Percentiles rank a stretch among this genome's conserved stretches.
Conservation (phyloP, 2,113 vertebrate species). For the Oryzias javanicus region DNA sequence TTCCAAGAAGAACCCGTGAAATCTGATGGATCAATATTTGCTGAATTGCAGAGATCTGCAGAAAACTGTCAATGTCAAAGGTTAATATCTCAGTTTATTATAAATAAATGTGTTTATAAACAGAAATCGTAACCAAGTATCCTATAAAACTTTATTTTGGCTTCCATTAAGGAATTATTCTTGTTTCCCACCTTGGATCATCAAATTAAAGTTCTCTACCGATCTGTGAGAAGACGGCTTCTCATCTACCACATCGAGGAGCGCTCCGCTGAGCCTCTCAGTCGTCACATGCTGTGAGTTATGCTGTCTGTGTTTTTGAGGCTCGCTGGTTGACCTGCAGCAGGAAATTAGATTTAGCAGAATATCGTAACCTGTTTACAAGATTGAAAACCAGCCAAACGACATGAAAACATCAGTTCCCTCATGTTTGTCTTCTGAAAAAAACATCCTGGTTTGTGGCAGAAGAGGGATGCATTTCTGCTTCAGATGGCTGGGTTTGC, state of each 20-base stretch:
- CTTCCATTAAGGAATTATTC: too few species aligned
- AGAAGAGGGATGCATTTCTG: too few species aligned
- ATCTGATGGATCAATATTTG: too few species aligned
- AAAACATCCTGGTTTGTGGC: too few species aligned
- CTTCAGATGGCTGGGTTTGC: too few species aligned
- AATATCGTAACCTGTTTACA: conserved; percentile 7
- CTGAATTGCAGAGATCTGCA: too few species aligned
- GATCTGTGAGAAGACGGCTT: background rate
- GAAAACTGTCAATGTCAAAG: too few species aligned
- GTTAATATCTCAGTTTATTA: too few species aligned
- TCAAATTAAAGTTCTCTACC: background rate
- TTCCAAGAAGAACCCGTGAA: background rate
- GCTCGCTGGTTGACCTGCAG: conserved; percentile 16
- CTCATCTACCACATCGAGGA: conserved; percentile 3
- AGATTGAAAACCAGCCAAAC: background rate
- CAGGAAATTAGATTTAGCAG: conserved; percentile 30
- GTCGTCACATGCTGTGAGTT: conserved; percentile 65
- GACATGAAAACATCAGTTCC: background rate
- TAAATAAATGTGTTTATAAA: too few species aligned
- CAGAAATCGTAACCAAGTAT: too few species aligned
- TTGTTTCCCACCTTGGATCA: background rate
- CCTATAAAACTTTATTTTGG: too few species aligned
- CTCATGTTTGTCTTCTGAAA: too few species aligned
- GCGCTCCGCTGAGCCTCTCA: conserved; percentile 3
- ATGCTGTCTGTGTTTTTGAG: conserved; percentile 26